Evolutionary conservation across 2,888 invertebrate genomes (phyloP).

Genomic region (Thalpophila matura): DNA sequence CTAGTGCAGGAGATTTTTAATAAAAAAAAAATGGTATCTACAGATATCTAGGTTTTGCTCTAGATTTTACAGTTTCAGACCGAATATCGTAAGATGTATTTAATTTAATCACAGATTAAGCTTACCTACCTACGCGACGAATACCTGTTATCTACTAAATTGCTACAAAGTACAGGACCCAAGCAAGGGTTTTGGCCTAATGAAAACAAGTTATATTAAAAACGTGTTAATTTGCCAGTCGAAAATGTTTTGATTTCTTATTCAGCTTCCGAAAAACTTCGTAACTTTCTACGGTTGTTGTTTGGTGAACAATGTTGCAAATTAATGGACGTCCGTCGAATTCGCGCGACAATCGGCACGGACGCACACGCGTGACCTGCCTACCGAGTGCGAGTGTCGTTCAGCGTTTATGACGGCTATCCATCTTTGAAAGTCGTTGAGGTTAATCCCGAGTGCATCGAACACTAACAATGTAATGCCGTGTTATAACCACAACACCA

Average conservation of each 20-base stretch:
- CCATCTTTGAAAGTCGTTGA: conserved; percentile 70
- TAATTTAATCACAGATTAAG: not conserved
- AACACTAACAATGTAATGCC: conserved; percentile 64
- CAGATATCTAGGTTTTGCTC: conserved; percentile 1
- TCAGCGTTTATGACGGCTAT: conserved; percentile 71
- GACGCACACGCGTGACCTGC: conserved; percentile 74
- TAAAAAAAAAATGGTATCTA: no score
- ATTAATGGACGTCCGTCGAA: conserved; percentile 75
- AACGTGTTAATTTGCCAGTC: conserved; percentile 52
- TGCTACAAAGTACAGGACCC: not conserved
- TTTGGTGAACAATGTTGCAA: conserved; percentile 83
- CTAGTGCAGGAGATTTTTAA: no score
- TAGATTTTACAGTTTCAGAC: not conserved
- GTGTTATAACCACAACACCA: conserved; percentile 49
- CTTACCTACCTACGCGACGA: conserved; percentile 1
- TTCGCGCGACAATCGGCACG: conserved; percentile 75
- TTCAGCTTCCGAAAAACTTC: conserved; percentile 69
- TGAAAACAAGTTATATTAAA: conserved; percentile 17
- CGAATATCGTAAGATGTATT: not conserved
- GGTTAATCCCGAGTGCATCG: conserved; percentile 73
- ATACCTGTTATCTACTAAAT: not conserved
- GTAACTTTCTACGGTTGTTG: conserved; percentile 79
- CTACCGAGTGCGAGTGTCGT: conserved; percentile 65
- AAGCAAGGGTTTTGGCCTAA: not conserved
- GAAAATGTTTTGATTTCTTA: conserved; percentile 62